Percentiles rank a stretch among this genome's conserved stretches.
phyloP scores from a whole-genome alignment of 2,797 vertebrate genomes.

The Pempheris klunzingeri region DNA sequence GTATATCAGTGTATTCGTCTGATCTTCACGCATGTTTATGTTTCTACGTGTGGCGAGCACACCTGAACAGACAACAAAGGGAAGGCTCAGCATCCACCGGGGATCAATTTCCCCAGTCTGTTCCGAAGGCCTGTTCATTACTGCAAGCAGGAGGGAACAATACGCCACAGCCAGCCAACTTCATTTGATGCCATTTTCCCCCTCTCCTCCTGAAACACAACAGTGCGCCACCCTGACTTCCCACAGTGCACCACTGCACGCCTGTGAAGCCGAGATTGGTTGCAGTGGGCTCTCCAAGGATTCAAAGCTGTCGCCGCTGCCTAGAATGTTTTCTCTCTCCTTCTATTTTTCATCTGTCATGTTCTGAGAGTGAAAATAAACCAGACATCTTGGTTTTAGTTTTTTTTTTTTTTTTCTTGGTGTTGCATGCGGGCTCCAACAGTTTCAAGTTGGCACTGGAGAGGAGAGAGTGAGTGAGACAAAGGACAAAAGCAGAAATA shows the following conservation, averaged over 20 bases:
- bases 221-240: conserved; percentile 57
- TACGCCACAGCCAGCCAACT: conserved; percentile 71
- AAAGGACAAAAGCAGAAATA: conserved; percentile 31
- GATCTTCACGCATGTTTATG: conserved; percentile 15
- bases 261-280: conserved; percentile 77
- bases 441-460: conserved; percentile 36
- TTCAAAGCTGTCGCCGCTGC: conserved; percentile 70
- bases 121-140: conserved; percentile 79
- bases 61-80: conserved; percentile 69
- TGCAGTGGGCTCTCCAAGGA: conserved; percentile 66
- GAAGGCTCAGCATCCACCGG: conserved; percentile 49
- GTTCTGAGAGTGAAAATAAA: conserved; percentile 72
- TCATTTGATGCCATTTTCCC: conserved; percentile 78
- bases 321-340: conserved; percentile 63
- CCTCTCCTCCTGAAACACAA: conserved; percentile 50
- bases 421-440: conserved; percentile 48
- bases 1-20: neutral
- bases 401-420: conserved; percentile 32
- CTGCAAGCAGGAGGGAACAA: conserved; percentile 74
- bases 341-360: conserved; percentile 75
- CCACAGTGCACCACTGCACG: conserved; percentile 67
- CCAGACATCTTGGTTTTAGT: conserved; percentile 63
- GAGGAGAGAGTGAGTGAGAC: conserved; percentile 29
- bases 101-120: conserved; percentile 77
- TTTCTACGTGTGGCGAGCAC: conserved; percentile 41